Evolutionary conservation across 2,113 vertebrate genomes (phyloP), one percentile per base, ranked within the genome.

Genomic region (Gambusia affinis): DNA sequence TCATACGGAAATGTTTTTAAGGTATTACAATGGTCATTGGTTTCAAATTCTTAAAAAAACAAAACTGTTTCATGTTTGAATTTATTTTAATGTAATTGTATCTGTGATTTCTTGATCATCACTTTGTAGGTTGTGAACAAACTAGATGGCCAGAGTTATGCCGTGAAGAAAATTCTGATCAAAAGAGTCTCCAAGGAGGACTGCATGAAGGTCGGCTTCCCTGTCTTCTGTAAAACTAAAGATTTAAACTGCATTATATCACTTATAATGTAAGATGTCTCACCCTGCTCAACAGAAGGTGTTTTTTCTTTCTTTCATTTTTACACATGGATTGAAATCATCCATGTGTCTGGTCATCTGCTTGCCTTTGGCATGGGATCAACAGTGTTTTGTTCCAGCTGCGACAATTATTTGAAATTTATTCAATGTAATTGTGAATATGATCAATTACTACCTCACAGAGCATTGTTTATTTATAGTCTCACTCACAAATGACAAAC

Each of bases 121-220:
- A 15, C 57, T 28, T 93, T 94, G 67, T 83, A 99, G 98, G 98
- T 99, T 74, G 93, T 90, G 81, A 99, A 99, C 91, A 99, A 98
- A 90, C 90, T 99, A 72, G 98, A 99, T 90, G 96, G 97, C 33
- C 98, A 99, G 76, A 88, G 90, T 84, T 99, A 99, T 75, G 98
- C 98, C 28, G 94, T 99, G 86, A 99, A 99, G 91, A 99, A 98
- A 92, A 97, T 99, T 81, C 95, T 95, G 28, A 98, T 99, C 80
- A 98, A 95, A 89, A 96, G 96, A 71, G 96, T 97, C 75, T 96
- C 96, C 47, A 96, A 95, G 90, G 94, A 95, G 39, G 97, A 97
- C 87, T 99, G 97, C 71, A 97, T 97, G 94, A 98, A 97, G 96
- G 98, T 99, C 91, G 51, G 70, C 3, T n/a, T 6, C 66, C 31